Conservation (phyloP, 2,113 vertebrate species). For the Pterocles burchelli region DNA sequence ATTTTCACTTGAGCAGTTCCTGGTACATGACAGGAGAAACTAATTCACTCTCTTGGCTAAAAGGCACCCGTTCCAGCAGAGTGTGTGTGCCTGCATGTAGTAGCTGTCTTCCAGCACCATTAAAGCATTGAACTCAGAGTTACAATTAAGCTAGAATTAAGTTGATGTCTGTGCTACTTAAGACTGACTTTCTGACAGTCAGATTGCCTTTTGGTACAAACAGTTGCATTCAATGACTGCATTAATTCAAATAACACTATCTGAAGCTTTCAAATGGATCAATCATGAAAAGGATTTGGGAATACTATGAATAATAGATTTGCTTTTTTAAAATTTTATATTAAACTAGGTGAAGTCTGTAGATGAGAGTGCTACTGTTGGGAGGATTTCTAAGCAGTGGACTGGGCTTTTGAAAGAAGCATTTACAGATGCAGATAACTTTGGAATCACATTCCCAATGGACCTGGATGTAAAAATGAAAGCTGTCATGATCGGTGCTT, state of each 20-base stretch:
- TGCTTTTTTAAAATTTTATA: not conserved
- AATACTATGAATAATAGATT: not conserved
- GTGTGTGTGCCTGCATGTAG: not conserved
- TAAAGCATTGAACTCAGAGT: not conserved
- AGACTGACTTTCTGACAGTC: not conserved
- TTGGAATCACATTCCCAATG: slow-evolving; percentile 90
- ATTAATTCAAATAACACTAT: not conserved
- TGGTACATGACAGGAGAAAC: not conserved
- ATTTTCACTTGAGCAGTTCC: not conserved
- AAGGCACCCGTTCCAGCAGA: not conserved
- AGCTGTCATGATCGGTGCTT: slow-evolving; percentile 90
- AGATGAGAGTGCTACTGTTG: slow-evolving; percentile 83
- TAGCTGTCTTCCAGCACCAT: not conserved
- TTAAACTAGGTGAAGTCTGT: slow-evolving; percentile 82
- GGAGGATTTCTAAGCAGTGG: slow-evolving; percentile 95
- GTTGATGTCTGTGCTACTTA: not conserved
- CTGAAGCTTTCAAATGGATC: not conserved
- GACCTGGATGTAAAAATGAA: slow-evolving; percentile 94
- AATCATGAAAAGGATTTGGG: not conserved
- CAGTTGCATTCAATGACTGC: not conserved
- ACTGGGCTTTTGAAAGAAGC: slow-evolving; percentile 83
- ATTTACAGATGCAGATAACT: slow-evolving; percentile 90
- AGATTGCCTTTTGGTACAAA: not conserved
- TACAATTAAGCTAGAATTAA: not conserved
- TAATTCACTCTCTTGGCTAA: not conserved